Percentiles rank a stretch among this genome's conserved stretches.
Conservation (phyloP, 2,888 invertebrate genomes). For the Athrips mouffetella region DNA sequence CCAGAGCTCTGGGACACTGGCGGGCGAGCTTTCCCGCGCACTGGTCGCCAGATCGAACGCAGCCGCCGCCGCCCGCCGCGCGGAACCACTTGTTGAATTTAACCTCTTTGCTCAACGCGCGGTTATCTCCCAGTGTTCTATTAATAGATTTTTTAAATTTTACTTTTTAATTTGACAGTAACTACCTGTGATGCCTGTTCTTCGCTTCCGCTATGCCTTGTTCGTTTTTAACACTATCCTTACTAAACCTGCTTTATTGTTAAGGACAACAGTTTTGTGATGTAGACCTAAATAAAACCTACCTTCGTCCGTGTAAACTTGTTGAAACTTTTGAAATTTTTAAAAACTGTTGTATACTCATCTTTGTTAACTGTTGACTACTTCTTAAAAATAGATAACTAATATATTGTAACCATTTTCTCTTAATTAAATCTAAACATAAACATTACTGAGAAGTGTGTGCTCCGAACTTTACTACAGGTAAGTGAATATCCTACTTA, state of each 20-base stretch:
- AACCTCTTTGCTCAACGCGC: slow-evolving; percentile 55
- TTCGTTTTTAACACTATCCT: slow-evolving; percentile 38
- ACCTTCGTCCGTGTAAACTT: slow-evolving; percentile 49
- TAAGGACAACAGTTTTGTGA: slow-evolving; percentile 50
- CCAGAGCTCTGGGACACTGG: slow-evolving; percentile 53
- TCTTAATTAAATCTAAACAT: slow-evolving; percentile 50
- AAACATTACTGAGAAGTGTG: slow-evolving; percentile 41
- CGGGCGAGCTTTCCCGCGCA: slow-evolving; percentile 73
- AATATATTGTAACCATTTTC: slow-evolving; percentile 54
- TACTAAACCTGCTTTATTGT: slow-evolving; percentile 56
- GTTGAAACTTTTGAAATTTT: slow-evolving; percentile 73
- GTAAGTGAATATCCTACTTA: slow-evolving; percentile 43
- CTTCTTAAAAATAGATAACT: slow-evolving; percentile 59
- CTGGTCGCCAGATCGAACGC: slow-evolving; percentile 47
- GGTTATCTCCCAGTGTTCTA: slow-evolving; percentile 33
- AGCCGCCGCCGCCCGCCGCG: slow-evolving; percentile 56
- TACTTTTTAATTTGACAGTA: slow-evolving; percentile 26
- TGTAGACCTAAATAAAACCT: slow-evolving; percentile 25
- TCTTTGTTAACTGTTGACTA: slow-evolving; percentile 70
- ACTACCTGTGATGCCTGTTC: slow-evolving; percentile 66
- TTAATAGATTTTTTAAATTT: slow-evolving; percentile 28
- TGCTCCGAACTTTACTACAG: slow-evolving; percentile 39
- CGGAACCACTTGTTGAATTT: slow-evolving; percentile 74
- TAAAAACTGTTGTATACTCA: slow-evolving; percentile 32
- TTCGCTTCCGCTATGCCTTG: slow-evolving; percentile 57